Evolutionary conservation across 2,113 vertebrate species (phyloP).

Genomic region (Bombycilla garrulus): DNA sequence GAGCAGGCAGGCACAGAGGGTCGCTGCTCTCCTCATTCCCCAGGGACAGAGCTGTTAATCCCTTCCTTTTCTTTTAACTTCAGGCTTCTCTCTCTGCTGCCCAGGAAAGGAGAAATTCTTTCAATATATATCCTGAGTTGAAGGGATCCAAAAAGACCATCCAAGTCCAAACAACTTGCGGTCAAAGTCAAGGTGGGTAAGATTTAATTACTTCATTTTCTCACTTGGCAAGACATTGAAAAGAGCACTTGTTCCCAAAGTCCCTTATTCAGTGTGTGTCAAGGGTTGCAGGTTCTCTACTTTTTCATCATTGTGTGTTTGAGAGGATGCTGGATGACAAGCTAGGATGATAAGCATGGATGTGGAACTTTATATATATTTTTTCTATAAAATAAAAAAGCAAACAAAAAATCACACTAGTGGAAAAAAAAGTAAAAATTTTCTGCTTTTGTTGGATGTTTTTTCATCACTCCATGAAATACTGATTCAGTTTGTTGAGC

Average conservation of each 20-base stretch:
- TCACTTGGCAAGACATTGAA: neutral
- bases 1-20: neutral
- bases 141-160: neutral
- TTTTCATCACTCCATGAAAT: neutral
- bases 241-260: neutral
- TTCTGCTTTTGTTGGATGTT: neutral
- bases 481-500: neutral
- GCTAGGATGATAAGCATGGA: neutral
- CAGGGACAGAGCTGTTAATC: neutral
- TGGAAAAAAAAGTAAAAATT: neutral
- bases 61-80: neutral
- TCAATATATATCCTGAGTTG: neutral
- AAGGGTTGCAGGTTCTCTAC: neutral
- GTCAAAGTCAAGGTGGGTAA: neutral
- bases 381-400: neutral
- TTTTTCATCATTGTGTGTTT: neutral
- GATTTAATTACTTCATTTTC: neutral
- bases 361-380: neutral
- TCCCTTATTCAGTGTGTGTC: neutral
- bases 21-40: neutral
- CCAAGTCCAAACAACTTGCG: fast-evolving
- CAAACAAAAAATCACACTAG: neutral
- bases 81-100: neutral
- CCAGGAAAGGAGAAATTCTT: neutral
- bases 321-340: neutral